These are phyloP conservation scores for Eumacrocentrus americanus DNA, from an alignment of 2,888 invertebrate species.

Conservation along the genomic window DNA sequence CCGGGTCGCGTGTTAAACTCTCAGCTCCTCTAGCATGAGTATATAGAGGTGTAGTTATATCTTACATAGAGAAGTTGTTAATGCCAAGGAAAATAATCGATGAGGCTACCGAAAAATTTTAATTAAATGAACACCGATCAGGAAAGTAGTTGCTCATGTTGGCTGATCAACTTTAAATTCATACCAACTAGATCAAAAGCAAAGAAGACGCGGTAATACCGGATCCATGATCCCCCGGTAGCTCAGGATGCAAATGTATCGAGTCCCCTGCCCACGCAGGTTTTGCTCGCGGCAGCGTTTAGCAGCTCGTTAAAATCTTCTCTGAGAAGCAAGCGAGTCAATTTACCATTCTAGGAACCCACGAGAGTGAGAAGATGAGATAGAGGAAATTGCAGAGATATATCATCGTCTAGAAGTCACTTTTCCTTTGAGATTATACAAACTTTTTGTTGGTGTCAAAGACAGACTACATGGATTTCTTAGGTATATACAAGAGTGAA, in stretches of 20 bases:
- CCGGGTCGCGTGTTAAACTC: constrained; percentile 6
- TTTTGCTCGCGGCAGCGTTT: constrained; percentile 36
- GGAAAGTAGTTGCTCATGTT: background rate
- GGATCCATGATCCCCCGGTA: constrained; percentile 31
- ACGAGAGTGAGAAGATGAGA: constrained; percentile 6
- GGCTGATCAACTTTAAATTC: background rate
- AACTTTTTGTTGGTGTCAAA: background rate
- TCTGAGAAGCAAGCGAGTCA: constrained; percentile 33
- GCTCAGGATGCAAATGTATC: constrained; percentile 35
- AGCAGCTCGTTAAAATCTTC: constrained; percentile 39
- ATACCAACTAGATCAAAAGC: background rate
- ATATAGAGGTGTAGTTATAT: no score
- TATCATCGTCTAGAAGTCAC: background rate
- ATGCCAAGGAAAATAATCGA: background rate
- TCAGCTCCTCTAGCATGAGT: background rate
- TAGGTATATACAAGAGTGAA: background rate
- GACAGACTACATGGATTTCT: no score
- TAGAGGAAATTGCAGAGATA: constrained; percentile 8
- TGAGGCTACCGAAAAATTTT: background rate
- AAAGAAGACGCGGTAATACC: constrained; percentile 27
- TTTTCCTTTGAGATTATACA: background rate
- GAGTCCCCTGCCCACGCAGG: constrained; percentile 34
- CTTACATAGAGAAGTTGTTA: background rate
- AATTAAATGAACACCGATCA: background rate
- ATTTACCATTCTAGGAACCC: constrained; percentile 37